phyloP scores from a whole-genome alignment of 2,113 vertebrate species.

The Emydocephalus ijimae region DNA sequence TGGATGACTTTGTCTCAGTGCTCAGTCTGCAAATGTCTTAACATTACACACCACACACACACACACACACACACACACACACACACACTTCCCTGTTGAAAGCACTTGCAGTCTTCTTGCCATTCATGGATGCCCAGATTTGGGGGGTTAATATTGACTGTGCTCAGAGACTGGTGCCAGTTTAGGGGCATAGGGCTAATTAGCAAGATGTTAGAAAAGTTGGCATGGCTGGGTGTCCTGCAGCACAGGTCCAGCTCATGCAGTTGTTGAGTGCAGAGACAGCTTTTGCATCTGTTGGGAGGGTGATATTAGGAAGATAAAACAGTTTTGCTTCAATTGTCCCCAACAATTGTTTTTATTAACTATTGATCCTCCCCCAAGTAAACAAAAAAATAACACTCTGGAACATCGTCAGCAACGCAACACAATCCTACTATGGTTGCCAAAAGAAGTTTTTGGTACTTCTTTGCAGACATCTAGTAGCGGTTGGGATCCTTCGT shows the following conservation, averaged over 20 bases:
- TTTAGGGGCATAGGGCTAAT: neutral
- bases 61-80: neutral
- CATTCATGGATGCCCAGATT: neutral
- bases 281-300: neutral
- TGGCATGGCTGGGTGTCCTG: neutral
- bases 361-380: neutral
- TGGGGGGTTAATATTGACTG: neutral
- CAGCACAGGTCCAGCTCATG: neutral
- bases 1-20: neutral
- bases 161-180: neutral
- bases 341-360: neutral
- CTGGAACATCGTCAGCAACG: neutral
- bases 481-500: neutral
- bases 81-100: neutral
- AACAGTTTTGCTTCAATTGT: neutral
- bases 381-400: neutral
- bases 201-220: neutral
- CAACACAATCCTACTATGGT: neutral
- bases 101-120: neutral
- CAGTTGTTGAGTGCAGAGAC: neutral
- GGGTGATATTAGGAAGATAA: neutral
- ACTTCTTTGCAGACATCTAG: neutral
- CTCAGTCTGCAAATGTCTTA: neutral
- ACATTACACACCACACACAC: neutral
- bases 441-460: neutral